Evolutionary conservation across 1,140 invertebrate species (phyloP).

Genomic region (Acromyrmex charruanus): DNA sequence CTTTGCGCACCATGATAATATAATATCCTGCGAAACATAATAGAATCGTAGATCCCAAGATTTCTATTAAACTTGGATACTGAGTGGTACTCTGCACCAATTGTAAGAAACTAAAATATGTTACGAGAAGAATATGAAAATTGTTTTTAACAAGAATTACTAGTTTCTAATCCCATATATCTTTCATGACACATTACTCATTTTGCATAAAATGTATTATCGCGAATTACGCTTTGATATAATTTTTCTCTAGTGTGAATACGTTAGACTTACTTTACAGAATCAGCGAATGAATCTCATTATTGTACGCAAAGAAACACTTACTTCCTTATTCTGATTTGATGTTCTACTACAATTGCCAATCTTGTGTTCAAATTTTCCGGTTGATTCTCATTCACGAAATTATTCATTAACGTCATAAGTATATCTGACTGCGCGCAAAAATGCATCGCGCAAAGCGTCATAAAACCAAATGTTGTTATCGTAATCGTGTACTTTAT

Average conservation of each 20-base stretch:
- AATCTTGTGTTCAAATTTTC: slow-evolving; percentile 5
- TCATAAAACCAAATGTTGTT: slow-evolving; percentile 56
- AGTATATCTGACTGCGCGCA: slow-evolving; percentile 65
- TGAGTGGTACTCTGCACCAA: slow-evolving; percentile 45
- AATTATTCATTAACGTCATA: slow-evolving; percentile 44
- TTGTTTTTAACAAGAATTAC: not conserved
- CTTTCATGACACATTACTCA: not conserved
- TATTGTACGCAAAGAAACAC: not conserved
- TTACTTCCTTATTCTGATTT: slow-evolving; percentile 47
- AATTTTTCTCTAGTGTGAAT: not conserved
- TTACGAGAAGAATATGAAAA: not conserved
- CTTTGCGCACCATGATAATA: slow-evolving; percentile 49
- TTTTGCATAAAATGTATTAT: not conserved
- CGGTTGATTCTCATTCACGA: not conserved
- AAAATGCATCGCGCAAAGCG: slow-evolving; percentile 60
- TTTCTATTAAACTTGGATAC: slow-evolving; percentile 71
- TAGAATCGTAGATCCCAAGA: slow-evolving; percentile 60
- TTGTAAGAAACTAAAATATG: slow-evolving; percentile 57
- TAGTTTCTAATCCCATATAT: not conserved
- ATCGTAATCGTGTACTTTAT: slow-evolving; percentile 44
- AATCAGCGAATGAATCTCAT: not conserved
- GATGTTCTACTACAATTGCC: slow-evolving; percentile 53
- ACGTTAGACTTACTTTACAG: not conserved
- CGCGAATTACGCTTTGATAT: not conserved
- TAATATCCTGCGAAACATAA: slow-evolving; percentile 73